A percentile compares a stretch with the other conserved stretches of the same genome.
These are phyloP conservation scores for Prosapia bicincta DNA, from an alignment of 2,888 invertebrate genomes.

Conservation along the genomic window DNA sequence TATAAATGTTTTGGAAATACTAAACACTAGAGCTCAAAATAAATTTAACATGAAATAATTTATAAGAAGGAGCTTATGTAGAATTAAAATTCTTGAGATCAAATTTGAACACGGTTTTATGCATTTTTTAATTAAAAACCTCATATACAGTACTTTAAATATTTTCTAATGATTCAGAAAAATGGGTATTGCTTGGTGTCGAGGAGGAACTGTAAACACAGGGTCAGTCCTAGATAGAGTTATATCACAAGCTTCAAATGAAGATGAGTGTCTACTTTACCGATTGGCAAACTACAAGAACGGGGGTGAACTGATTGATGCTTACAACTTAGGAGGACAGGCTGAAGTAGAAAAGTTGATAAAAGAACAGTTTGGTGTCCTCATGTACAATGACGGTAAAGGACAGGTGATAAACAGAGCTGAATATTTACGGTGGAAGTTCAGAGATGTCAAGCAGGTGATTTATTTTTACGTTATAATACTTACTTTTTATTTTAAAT, in stretches of 20 bases:
- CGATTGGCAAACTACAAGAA: conserved; percentile 86
- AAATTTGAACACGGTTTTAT: no score
- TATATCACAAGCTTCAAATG: conserved; percentile 81
- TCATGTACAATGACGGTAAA: conserved; percentile 84
- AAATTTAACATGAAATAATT: no score
- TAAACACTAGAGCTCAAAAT: no score
- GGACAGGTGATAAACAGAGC: conserved; percentile 83
- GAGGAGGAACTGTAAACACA: conserved; percentile 49
- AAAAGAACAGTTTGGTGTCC: conserved; percentile 78
- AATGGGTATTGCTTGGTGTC: conserved; percentile 38
- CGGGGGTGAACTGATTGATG: conserved; percentile 85
- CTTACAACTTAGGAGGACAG: conserved; percentile 81
- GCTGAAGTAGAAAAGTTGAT: conserved; percentile 79
- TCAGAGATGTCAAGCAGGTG: conserved; percentile 77
- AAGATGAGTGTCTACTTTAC: conserved; percentile 83
- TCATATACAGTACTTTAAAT: no score
- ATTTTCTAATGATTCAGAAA: background rate
- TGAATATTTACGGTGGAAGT: conserved; percentile 88
- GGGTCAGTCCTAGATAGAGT: conserved; percentile 86
- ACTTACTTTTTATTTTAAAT: no score
- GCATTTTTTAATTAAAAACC: no score
- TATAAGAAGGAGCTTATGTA: no score
- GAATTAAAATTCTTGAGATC: no score
- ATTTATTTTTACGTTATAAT: no score
- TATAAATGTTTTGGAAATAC: no score